Evolutionary conservation across 2,797 vertebrate species (phyloP).

Genomic region (Molossus molossus): DNA sequence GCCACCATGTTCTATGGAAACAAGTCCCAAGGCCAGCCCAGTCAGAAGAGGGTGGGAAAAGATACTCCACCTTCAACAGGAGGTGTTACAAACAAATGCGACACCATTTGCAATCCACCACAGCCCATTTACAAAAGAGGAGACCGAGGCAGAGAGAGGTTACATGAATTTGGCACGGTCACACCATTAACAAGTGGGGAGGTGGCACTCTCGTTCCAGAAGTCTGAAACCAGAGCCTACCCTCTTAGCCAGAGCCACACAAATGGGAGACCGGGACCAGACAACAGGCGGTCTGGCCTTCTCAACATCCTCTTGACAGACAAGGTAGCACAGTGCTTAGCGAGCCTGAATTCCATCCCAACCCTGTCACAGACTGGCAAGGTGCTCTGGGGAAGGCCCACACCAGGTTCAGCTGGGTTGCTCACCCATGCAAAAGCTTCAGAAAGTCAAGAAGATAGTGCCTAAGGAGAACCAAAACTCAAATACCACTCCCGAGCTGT

Average conservation of each 20-base stretch:
- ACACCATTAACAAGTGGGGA: not conserved
- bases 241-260: not conserved
- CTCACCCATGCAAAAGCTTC: not conserved
- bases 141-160: not conserved
- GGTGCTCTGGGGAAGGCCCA: not conserved
- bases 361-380: not conserved
- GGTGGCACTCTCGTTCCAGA: not conserved
- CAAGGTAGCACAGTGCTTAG: not conserved
- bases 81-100: not conserved
- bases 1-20: not conserved
- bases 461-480: not conserved
- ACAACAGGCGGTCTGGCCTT: not conserved
- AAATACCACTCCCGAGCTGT: not conserved
- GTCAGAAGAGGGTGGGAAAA: not conserved
- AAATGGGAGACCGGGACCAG: not conserved
- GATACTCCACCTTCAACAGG: not conserved
- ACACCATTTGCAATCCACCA: not conserved
- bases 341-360: not conserved
- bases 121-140: not conserved
- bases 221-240: not conserved
- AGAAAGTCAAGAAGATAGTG: not conserved
- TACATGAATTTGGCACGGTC: not conserved
- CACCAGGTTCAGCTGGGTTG: rapidly evolving
- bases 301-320: not conserved
- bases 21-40: not conserved